Conservation (phyloP, 2,888 invertebrate species). For the Hesperia comma region DNA sequence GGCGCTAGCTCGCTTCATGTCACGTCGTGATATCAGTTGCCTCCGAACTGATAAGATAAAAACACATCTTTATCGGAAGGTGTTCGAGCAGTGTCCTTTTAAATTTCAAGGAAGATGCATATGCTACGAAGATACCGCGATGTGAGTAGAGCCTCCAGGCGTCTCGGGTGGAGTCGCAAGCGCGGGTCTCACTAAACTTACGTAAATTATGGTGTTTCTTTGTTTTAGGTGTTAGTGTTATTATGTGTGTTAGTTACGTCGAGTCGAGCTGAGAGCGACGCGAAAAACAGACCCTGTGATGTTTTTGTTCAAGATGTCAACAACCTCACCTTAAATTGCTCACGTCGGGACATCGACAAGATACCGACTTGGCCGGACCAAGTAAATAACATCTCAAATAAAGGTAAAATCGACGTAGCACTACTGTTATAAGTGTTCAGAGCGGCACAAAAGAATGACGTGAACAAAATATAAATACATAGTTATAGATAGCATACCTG, state of each 20-base stretch:
- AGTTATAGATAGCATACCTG: constrained; percentile 1
- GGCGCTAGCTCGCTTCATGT: constrained; percentile 63
- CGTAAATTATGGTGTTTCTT: constrained; percentile 68
- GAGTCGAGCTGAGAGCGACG: constrained; percentile 56
- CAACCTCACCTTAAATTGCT: constrained; percentile 72
- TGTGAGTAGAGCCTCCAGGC: constrained; percentile 63
- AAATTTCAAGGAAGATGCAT: constrained; percentile 72
- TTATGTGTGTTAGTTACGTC: constrained; percentile 67
- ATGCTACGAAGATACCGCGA: constrained; percentile 54
- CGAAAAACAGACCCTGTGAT: constrained; percentile 62
- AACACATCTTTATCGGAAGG: constrained; percentile 62
- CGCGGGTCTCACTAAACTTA: constrained; percentile 46
- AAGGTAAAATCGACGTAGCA: constrained; percentile 60
- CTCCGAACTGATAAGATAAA: constrained; percentile 75
- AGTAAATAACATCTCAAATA: constrained; percentile 58
- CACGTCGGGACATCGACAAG: constrained; percentile 62
- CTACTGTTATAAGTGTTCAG: constrained; percentile 20
- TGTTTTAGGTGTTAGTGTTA: constrained; percentile 79
- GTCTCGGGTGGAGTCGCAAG: constrained; percentile 46
- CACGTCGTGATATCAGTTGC: constrained; percentile 69
- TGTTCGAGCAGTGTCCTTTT: constrained; percentile 69
- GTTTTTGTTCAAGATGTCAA: constrained; percentile 63
- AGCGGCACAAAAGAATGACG: constrained; percentile 31
- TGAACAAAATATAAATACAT: constrained; percentile 24
- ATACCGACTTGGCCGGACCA: constrained; percentile 70